phyloP scores from a whole-genome alignment of 2,113 vertebrate species.

The Piliocolobus tephrosceles region DNA sequence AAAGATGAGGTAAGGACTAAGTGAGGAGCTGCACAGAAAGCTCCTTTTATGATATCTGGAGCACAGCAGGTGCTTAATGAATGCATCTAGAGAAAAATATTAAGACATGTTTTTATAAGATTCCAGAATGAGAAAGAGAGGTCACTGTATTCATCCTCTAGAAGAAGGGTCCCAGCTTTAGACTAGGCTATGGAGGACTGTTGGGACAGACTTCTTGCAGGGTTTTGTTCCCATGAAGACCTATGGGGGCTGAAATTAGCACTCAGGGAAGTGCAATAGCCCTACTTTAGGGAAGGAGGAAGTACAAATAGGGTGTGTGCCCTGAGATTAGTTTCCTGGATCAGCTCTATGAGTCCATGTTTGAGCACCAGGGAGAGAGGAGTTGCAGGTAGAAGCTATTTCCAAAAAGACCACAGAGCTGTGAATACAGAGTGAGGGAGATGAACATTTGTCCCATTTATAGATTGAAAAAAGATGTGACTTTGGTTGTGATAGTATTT shows the following conservation, averaged over 20 bases:
- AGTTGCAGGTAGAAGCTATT: background rate
- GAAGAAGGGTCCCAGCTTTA: background rate
- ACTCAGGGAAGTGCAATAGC: background rate
- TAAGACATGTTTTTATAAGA: background rate
- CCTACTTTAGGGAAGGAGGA: background rate
- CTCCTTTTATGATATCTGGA: background rate
- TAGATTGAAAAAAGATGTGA: background rate
- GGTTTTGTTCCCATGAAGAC: background rate
- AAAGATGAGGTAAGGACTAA: background rate
- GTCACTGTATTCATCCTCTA: background rate
- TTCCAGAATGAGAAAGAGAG: constrained; percentile 1
- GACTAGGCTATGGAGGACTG: background rate
- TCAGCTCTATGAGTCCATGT: background rate
- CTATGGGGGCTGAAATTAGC: background rate
- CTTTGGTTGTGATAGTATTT: background rate
- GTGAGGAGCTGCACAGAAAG: background rate
- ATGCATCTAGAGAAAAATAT: background rate
- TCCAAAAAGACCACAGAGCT: background rate
- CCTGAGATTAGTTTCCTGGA: background rate
- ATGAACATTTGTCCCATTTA: background rate
- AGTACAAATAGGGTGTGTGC: background rate
- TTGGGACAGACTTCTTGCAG: background rate
- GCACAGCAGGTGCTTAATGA: background rate
- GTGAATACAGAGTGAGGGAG: background rate
- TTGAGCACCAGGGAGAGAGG: background rate